phyloP scores from a whole-genome alignment of 2,888 invertebrate genomes.

The Trichogramma dendrolimi region DNA sequence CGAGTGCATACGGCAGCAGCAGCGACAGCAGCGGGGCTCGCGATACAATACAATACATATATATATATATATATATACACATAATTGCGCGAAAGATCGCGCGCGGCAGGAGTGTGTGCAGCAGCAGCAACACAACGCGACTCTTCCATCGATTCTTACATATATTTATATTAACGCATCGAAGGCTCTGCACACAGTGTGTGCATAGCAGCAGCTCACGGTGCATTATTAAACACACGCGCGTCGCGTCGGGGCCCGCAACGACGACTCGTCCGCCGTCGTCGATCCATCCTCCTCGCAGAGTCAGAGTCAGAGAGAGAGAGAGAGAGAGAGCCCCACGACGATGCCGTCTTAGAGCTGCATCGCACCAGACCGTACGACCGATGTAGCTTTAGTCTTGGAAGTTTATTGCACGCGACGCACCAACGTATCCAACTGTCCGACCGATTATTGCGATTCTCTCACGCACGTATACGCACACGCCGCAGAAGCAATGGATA shows the following conservation, averaged over 20 bases:
- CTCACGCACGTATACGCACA: too few relatives aligned
- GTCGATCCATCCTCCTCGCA: neutral
- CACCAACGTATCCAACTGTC: slow-evolving; percentile 13
- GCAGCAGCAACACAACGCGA: too few relatives aligned
- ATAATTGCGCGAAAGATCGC: too few relatives aligned
- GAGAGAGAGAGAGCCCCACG: neutral
- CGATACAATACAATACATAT: too few relatives aligned
- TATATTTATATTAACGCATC: too few relatives aligned
- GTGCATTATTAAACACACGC: neutral
- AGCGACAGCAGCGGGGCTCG: too few relatives aligned
- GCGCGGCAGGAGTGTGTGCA: too few relatives aligned
- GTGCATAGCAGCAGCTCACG: too few relatives aligned
- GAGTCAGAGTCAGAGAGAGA: neutral
- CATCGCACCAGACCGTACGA: slow-evolving; percentile 7
- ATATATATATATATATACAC: too few relatives aligned
- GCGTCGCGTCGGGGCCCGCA: slow-evolving; percentile 1
- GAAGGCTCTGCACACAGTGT: too few relatives aligned
- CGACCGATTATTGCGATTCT: neutral
- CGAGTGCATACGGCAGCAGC: too few relatives aligned
- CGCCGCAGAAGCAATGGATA: slow-evolving; percentile 13
- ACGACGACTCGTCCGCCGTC: slow-evolving; percentile 10
- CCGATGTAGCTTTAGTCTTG: slow-evolving; percentile 14
- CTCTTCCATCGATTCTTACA: too few relatives aligned
- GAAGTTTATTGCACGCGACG: slow-evolving; percentile 15
- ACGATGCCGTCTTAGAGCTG: slow-evolving; percentile 3